Conservation (phyloP, 2,888 invertebrate genomes). For the Ophioninae sp. region DNA sequence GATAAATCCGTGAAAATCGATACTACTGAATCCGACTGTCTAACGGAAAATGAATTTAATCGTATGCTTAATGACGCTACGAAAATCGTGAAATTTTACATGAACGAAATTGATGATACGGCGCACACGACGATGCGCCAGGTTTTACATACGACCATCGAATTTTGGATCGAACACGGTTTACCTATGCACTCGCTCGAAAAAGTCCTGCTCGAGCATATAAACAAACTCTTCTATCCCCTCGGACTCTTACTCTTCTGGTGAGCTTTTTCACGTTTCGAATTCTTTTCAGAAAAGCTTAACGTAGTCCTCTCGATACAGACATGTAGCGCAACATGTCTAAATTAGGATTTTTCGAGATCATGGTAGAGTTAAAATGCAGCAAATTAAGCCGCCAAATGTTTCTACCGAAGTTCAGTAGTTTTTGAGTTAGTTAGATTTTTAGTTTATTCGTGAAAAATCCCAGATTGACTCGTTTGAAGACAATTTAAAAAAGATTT, state of each 20-base stretch:
- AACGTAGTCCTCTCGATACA: background rate
- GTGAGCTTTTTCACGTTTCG: conserved; percentile 66
- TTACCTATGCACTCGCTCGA: conserved; percentile 83
- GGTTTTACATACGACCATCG: conserved; percentile 76
- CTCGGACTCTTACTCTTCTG: conserved; percentile 77
- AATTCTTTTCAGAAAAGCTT: background rate
- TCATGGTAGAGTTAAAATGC: too few species aligned
- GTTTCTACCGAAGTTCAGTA: too few species aligned
- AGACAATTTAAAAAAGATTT: too few species aligned
- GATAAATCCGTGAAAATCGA: conserved; percentile 21
- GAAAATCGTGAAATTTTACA: conserved; percentile 77
- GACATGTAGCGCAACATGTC: background rate
- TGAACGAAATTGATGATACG: conserved; percentile 76
- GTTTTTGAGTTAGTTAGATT: too few species aligned
- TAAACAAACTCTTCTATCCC: conserved; percentile 81
- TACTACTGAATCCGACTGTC: conserved; percentile 8
- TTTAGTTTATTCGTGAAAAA: too few species aligned
- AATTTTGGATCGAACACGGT: conserved; percentile 81
- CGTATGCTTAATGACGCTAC: conserved; percentile 66
- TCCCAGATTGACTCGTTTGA: too few species aligned
- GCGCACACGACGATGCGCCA: conserved; percentile 74
- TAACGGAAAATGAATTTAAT: conserved; percentile 63
- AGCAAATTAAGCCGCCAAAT: too few species aligned
- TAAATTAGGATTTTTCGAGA: background rate
- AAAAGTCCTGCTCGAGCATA: conserved; percentile 83